Evolutionary conservation across 2,888 invertebrate genomes (phyloP).

Genomic region (Acanthoscelides obtectus): DNA sequence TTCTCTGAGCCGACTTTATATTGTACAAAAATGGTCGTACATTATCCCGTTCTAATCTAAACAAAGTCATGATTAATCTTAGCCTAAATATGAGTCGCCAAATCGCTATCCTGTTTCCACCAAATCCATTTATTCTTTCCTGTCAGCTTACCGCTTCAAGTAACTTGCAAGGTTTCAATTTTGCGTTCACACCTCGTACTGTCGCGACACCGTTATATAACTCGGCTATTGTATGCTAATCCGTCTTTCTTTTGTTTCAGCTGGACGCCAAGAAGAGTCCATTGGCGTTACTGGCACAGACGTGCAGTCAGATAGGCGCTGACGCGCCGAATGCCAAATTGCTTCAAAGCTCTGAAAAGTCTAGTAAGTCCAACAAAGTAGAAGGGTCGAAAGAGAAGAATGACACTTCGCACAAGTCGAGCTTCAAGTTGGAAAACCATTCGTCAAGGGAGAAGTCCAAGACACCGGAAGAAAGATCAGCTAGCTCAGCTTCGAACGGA

Average conservation of each 20-base stretch:
- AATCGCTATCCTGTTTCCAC: too few species aligned
- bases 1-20: too few species aligned
- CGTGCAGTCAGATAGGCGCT: slow-evolving; percentile 94
- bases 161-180: background rate
- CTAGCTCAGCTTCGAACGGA: slow-evolving; percentile 43
- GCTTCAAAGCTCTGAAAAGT: slow-evolving; percentile 69
- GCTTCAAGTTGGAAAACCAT: slow-evolving; percentile 52
- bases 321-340: slow-evolving; percentile 78
- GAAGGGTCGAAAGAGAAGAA: slow-evolving; percentile 59
- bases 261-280: slow-evolving; percentile 98
- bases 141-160: background rate
- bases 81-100: too few species aligned
- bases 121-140: background rate
- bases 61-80: too few species aligned
- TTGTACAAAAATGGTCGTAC: too few species aligned
- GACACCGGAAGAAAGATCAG: slow-evolving; percentile 63
- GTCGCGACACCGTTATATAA: background rate
- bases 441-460: slow-evolving; percentile 43
- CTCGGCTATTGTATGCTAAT: background rate
- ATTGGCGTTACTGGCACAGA: slow-evolving; percentile 89
- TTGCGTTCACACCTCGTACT: background rate
- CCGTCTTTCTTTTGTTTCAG: slow-evolving; percentile 60
- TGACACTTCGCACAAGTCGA: slow-evolving; percentile 50
- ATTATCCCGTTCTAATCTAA: too few species aligned
- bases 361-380: slow-evolving; percentile 53